These are phyloP conservation scores for Montipora capitata DNA, from an alignment of 92 coral and sea anemone genomes.

Conservation along the genomic window DNA sequence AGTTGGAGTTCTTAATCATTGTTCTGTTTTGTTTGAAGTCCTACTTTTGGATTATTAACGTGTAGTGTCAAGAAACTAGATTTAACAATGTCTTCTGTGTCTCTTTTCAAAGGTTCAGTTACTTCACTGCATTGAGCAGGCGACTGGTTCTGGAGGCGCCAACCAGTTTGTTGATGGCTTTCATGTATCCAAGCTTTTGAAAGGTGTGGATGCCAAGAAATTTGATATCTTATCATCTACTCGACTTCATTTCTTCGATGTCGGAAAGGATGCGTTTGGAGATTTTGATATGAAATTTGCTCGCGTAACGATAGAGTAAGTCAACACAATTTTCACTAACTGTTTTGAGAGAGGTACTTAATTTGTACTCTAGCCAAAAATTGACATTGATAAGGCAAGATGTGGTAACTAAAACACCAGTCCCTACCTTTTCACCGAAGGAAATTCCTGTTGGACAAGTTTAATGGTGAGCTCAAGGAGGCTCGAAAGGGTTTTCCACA, in stretches of 20 bases:
- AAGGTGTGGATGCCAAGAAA: slow-evolving; percentile 55
- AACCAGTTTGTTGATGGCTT: slow-evolving; percentile 93
- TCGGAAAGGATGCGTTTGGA: slow-evolving; percentile 81
- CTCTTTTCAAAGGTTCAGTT: slow-evolving; percentile 73
- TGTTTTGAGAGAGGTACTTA: neutral
- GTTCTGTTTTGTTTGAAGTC: no score
- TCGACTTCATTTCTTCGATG: slow-evolving; percentile 75
- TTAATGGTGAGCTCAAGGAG: no score
- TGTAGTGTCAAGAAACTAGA: no score
- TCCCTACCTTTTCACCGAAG: no score
- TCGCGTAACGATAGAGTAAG: slow-evolving; percentile 82
- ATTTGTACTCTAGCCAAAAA: neutral
- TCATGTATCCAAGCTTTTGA: slow-evolving; percentile 78
- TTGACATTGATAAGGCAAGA: no score
- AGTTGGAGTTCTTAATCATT: no score
- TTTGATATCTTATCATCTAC: slow-evolving; percentile 63
- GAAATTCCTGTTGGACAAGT: no score
- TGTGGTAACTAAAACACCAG: no score
- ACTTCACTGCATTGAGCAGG: slow-evolving; percentile 90
- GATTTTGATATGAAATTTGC: slow-evolving; percentile 73
- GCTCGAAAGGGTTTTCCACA: no score
- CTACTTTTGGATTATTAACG: no score
- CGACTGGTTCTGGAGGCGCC: slow-evolving; percentile 83
- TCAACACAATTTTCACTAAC: neutral
- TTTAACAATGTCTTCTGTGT: neutral